These are phyloP conservation scores for Xenops minutus DNA, from an alignment of 2,797 vertebrate species.

Conservation along the genomic window DNA sequence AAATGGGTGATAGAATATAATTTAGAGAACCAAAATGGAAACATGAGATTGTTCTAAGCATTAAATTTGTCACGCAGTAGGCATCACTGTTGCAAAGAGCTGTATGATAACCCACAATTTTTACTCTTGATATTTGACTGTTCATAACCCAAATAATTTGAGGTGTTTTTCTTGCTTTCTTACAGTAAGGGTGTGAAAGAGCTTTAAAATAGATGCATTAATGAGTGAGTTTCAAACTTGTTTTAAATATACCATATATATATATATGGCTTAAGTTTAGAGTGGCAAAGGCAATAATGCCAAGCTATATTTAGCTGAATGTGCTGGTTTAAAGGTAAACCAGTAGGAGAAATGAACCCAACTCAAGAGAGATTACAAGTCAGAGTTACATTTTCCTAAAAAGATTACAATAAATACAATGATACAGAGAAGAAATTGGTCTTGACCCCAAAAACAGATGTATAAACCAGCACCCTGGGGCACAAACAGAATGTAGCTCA, in stretches of 20 bases:
- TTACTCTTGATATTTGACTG: background rate
- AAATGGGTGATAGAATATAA: background rate
- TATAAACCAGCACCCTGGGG: no score
- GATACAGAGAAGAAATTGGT: no score
- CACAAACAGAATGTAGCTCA: no score
- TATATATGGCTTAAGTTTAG: background rate
- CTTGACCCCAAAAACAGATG: no score
- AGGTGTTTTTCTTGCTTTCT: background rate
- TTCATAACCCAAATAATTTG: background rate
- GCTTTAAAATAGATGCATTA: background rate
- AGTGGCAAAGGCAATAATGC: background rate
- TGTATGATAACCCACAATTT: background rate
- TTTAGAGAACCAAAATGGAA: background rate
- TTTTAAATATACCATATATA: background rate
- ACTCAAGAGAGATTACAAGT: no score
- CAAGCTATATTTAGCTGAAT: background rate
- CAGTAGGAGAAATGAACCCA: no score
- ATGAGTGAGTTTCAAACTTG: background rate
- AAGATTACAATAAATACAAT: no score
- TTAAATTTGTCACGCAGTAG: background rate
- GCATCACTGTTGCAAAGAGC: background rate
- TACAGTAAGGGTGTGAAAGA: background rate
- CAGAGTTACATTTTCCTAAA: no score
- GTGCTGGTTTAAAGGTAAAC: no score
- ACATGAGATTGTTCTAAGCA: background rate